Percentiles rank a stretch among this genome's conserved stretches.
Evolutionary conservation across 2,888 invertebrate genomes (phyloP).

Genomic region (Tiphia femorata): DNA sequence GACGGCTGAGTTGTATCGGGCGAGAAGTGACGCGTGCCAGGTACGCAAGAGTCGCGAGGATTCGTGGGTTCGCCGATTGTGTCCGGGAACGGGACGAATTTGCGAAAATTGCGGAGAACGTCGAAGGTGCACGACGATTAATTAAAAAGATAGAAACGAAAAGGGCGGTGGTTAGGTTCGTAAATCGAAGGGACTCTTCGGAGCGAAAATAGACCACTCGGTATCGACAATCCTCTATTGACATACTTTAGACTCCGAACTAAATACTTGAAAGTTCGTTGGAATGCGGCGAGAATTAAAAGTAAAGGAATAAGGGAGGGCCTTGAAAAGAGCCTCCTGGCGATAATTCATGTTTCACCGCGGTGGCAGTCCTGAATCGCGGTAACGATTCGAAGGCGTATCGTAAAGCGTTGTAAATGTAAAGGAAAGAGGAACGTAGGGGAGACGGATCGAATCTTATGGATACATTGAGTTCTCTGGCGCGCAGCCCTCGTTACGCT

Average conservation of each 20-base stretch:
- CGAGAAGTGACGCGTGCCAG: too few species aligned
- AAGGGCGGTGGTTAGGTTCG: constrained; percentile 46
- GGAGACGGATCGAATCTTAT: too few species aligned
- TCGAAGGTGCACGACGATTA: not conserved
- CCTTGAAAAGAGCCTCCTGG: constrained; percentile 27
- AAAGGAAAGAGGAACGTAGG: not conserved
- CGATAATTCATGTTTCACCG: constrained; percentile 31
- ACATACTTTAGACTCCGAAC: constrained; percentile 48
- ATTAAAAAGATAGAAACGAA: not conserved
- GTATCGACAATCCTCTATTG: constrained; percentile 63
- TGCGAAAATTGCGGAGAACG: not conserved
- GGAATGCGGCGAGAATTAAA: constrained; percentile 15
- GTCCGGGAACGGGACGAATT: too few species aligned
- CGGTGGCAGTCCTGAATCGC: constrained; percentile 30
- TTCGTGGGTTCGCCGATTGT: too few species aligned
- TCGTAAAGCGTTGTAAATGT: too few species aligned
- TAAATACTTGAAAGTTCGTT: constrained; percentile 26
- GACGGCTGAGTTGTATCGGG: too few species aligned
- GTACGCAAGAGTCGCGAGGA: too few species aligned
- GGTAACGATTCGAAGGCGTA: too few species aligned
- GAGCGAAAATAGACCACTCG: constrained; percentile 50
- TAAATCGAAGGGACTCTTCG: constrained; percentile 43
- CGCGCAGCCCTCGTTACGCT: too few species aligned
- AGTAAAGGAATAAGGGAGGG: constrained; percentile 10
- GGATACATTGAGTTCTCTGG: too few species aligned